Evolutionary conservation across 2,888 invertebrate species (phyloP).

Genomic region (Amiota communis): DNA sequence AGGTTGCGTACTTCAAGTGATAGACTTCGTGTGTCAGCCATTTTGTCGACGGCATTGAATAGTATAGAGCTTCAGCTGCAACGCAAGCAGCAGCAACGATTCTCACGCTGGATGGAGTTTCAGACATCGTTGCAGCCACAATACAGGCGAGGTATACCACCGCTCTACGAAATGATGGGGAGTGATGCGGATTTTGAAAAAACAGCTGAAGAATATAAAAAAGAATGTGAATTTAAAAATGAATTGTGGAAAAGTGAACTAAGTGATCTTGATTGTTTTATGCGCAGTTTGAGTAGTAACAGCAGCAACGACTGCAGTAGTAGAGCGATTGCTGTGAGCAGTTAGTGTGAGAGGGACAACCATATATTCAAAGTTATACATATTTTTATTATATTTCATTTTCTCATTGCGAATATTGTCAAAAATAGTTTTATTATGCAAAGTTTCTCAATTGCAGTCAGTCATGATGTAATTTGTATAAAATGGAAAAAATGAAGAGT

Average conservation of each 20-base stretch:
- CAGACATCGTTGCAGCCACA: constrained; percentile 69
- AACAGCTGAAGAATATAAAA: constrained; percentile 55
- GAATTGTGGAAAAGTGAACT: constrained; percentile 74
- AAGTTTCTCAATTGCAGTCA: constrained; percentile 73
- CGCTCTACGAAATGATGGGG: neutral
- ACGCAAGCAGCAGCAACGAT: constrained; percentile 75
- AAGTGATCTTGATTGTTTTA: constrained; percentile 76
- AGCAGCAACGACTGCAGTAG: constrained; percentile 42
- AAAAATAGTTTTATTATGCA: constrained; percentile 70
- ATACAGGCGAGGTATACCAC: constrained; percentile 36
- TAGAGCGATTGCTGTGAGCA: constrained; percentile 52
- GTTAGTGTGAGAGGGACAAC: constrained; percentile 50
- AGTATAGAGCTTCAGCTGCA: constrained; percentile 76
- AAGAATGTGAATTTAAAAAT: constrained; percentile 59
- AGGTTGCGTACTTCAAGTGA: constrained; percentile 73
- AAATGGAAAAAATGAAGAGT: constrained; percentile 54
- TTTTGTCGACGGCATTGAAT: constrained; percentile 75
- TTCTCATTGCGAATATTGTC: constrained; percentile 43
- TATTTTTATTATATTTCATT: constrained; percentile 40
- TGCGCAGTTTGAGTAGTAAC: constrained; percentile 74
- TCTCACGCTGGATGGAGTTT: constrained; percentile 74
- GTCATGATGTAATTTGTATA: constrained; percentile 49
- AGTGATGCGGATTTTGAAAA: constrained; percentile 37
- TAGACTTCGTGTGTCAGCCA: constrained; percentile 76
- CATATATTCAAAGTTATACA: constrained; percentile 30